Evolutionary conservation across 2,888 invertebrate genomes (phyloP), one percentile per base, ranked within the genome.

Genomic region (Melieria crassipennis): DNA sequence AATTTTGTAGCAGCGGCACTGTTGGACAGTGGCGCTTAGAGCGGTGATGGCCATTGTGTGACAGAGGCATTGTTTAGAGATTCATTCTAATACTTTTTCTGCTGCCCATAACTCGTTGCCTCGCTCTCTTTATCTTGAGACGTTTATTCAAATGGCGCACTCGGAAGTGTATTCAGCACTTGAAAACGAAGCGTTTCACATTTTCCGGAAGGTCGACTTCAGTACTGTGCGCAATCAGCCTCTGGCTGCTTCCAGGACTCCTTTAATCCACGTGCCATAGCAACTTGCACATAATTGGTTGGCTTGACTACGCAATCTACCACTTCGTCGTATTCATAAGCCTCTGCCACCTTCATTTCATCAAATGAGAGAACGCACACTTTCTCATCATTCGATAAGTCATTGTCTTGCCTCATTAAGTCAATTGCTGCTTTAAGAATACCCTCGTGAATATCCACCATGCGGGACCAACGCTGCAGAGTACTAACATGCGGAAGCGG

Each of bases 351-450:
- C 55, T 66, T 74, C 55, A 75, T 75, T 70, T 76, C 66, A 46
- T 72, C 71, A 13, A 76, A 76, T n/a, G 66, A 61, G 4, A 77
- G 10, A 4, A 75, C 69, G 43, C 75, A 77, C 5, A 76, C 3
- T 48, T 69, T 72, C 0, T 75, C 71, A 7, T 56, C 69, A 11
- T 9, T 13, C 7, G 64, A n/a, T 3, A 58, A 50, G 7, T 1
- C 62, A n/a, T 2, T 6, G 1, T n/a, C 43, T n/a, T 58, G 42
- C 5, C 42, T 10, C 43, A 58, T 30, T 16, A 7, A 30, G n/a
- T 58, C 58, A 10, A 58, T n/a, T 6, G 58, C 30, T 10, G 3
- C 42, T 4, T 9, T 10, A 9, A 58, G 6, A 4, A 58, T 7
- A 58, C 58, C 58, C 58, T 58, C 58, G 1, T 7, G 10, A 11